Conservation (phyloP, 2,797 vertebrate species). For the Rhinoraja longicauda region DNA sequence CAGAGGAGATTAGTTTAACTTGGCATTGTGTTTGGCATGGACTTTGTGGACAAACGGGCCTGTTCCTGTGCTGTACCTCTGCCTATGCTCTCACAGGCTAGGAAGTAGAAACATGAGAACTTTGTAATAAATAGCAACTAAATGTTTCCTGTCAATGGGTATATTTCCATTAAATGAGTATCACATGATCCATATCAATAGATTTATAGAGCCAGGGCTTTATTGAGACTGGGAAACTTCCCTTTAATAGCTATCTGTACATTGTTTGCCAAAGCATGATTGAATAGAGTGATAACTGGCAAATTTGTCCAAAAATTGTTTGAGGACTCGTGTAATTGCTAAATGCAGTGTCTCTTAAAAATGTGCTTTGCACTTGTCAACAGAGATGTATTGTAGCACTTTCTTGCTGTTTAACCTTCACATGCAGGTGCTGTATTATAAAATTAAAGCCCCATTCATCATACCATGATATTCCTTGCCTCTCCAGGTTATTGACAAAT, state of each 20-base stretch:
- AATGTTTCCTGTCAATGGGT: background rate
- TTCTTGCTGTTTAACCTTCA: slow-evolving; percentile 35
- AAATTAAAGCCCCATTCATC: slow-evolving; percentile 36
- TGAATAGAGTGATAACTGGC: background rate
- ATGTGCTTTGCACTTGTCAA: slow-evolving; percentile 33
- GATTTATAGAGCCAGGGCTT: background rate
- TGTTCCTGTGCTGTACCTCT: too few species aligned
- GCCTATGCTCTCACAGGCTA: background rate
- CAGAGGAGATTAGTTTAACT: too few species aligned
- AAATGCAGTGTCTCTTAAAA: background rate
- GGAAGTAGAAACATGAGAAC: background rate
- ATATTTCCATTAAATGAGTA: background rate
- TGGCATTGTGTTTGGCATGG: too few species aligned
- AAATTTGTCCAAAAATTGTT: background rate
- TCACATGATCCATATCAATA: background rate
- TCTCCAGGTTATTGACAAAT: slow-evolving; percentile 35
- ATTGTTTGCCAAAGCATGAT: too few species aligned
- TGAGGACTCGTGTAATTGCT: background rate
- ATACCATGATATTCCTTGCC: slow-evolving; percentile 26
- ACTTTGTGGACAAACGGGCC: too few species aligned
- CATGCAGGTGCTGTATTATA: background rate
- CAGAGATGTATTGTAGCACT: slow-evolving; percentile 38
- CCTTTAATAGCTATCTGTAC: background rate
- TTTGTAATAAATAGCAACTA: background rate
- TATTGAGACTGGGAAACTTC: background rate